These are phyloP conservation scores for Channallabes apus DNA, from an alignment of 2,797 vertebrate genomes.

Conservation along the genomic window DNA sequence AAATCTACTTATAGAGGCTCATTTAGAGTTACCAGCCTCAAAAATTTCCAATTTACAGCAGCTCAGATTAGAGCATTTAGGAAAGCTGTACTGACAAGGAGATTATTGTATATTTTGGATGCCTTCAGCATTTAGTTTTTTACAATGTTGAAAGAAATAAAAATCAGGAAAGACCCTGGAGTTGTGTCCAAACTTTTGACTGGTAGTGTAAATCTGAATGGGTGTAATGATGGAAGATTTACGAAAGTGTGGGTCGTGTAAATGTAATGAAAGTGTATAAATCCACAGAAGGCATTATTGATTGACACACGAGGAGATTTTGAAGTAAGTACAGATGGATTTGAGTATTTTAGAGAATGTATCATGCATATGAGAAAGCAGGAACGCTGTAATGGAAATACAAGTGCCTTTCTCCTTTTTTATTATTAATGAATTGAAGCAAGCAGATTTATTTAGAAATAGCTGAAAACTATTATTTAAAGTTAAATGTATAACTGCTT, in stretches of 20 bases:
- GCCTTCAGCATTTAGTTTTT: too few relatives aligned
- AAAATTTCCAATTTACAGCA: too few relatives aligned
- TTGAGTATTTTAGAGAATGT: neutral
- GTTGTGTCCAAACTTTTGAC: too few relatives aligned
- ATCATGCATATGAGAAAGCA: conserved; percentile 16
- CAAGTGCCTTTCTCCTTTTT: conserved; percentile 13
- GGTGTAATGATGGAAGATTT: conserved; percentile 22
- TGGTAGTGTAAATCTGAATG: conserved; percentile 6
- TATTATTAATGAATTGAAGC: conserved; percentile 15
- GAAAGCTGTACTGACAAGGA: too few relatives aligned
- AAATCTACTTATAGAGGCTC: too few relatives aligned
- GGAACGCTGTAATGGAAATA: conserved; percentile 1
- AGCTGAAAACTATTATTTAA: neutral
- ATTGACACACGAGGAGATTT: neutral
- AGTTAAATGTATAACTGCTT: conserved; percentile 5
- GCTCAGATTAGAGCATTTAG: too few relatives aligned
- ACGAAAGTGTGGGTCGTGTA: neutral
- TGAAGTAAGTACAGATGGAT: neutral
- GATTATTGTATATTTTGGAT: too few relatives aligned
- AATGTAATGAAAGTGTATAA: neutral
- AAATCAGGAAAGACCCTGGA: too few relatives aligned
- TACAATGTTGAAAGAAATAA: too few relatives aligned
- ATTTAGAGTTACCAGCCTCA: too few relatives aligned
- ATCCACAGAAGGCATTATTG: neutral
- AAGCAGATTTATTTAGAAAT: conserved; percentile 1